Percentiles rank a stretch among this genome's conserved stretches.
These are phyloP conservation scores for Alces alces DNA, from an alignment of 2,113 vertebrate species.

Conservation along the genomic window DNA sequence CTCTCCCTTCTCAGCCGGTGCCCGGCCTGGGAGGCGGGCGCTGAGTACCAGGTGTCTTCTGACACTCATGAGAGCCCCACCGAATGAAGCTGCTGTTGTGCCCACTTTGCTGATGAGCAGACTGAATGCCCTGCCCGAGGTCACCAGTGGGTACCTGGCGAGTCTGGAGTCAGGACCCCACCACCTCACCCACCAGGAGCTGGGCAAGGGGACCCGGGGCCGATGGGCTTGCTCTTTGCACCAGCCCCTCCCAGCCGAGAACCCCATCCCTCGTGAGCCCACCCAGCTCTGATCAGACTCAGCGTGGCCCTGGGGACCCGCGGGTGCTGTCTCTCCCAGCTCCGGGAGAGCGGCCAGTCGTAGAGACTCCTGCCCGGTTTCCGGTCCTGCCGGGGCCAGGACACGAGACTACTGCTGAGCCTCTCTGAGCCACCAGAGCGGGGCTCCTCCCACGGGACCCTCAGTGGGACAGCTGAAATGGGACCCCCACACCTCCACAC, in stretches of 20 bases:
- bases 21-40: not conserved
- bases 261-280: not conserved
- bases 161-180: fast-evolving
- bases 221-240: not conserved
- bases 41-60: not conserved
- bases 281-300: not conserved
- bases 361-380: fast-evolving
- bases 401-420: fast-evolving
- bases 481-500: not conserved
- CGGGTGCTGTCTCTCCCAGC: not conserved
- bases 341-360: fast-evolving
- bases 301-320: fast-evolving
- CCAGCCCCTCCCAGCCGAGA: not conserved
- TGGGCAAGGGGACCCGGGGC: fast-evolving
- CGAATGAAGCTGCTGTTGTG: fast-evolving
- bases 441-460: fast-evolving
- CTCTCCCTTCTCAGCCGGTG: not conserved
- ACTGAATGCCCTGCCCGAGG: fast-evolving
- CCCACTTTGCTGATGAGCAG: not conserved
- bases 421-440: not conserved
- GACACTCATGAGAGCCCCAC: fast-evolving
- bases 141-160: fast-evolving
- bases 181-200: fast-evolving
- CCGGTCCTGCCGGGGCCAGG: not conserved
- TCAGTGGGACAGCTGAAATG: not conserved